Conservation (phyloP, 2,888 invertebrate species). For the Ophioninae sp. region DNA sequence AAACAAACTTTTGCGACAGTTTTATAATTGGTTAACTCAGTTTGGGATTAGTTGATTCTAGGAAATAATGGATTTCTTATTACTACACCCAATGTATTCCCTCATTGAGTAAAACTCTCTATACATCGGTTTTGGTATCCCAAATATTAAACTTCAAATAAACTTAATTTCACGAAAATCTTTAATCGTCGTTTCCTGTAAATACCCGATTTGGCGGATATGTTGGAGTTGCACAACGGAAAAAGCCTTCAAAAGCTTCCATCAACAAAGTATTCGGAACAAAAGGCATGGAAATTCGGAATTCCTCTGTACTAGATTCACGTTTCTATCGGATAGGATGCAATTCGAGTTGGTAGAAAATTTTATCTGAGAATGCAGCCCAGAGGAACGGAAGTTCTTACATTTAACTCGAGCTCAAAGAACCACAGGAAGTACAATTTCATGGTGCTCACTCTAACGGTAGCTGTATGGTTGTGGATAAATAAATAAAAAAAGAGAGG, state of each 20-base stretch:
- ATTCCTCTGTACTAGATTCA: constrained; percentile 14
- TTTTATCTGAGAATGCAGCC: constrained; percentile 14
- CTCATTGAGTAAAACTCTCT: no score
- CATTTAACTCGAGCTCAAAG: constrained; percentile 12
- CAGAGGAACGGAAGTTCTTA: constrained; percentile 20
- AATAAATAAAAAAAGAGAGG: constrained; percentile 12
- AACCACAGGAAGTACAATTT: constrained; percentile 33
- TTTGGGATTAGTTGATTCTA: no score
- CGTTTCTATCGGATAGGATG: constrained; percentile 19
- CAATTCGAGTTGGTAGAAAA: constrained; percentile 27
- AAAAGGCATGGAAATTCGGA: constrained; percentile 30
- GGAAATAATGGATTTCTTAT: no score
- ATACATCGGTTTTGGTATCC: background rate
- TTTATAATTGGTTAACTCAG: no score
- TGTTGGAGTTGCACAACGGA: background rate
- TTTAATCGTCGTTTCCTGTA: background rate
- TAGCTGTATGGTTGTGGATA: constrained; percentile 8
- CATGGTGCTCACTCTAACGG: constrained; percentile 27
- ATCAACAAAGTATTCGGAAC: constrained; percentile 15
- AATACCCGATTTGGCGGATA: background rate
- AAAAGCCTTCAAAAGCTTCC: constrained; percentile 18
- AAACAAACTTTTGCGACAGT: no score
- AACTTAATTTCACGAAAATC: background rate
- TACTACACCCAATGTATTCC: no score
- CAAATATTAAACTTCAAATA: constrained; percentile 19